Percentiles rank a stretch among this genome's conserved stretches.
Evolutionary conservation across 2,797 vertebrate species (phyloP).

Genomic region (Etheostoma nigrum): DNA sequence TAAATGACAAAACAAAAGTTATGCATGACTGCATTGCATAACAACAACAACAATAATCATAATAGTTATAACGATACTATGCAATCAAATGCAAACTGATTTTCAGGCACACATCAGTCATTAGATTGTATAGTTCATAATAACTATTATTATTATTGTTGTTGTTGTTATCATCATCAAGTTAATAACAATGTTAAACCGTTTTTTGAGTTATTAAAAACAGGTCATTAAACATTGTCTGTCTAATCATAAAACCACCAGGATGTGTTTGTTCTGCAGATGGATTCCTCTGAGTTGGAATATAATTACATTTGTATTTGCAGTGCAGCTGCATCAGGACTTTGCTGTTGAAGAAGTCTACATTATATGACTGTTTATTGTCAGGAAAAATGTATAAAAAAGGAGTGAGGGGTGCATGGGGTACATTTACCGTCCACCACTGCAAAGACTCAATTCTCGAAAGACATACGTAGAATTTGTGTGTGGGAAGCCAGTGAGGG

Average conservation of each 20-base stretch:
- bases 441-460: neutral
- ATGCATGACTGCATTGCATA: neutral
- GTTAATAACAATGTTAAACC: neutral
- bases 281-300: constrained; percentile 12
- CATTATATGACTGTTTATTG: neutral
- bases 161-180: neutral
- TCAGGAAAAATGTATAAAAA: neutral
- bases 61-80: no score
- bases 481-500: constrained; percentile 5
- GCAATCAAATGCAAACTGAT: no score
- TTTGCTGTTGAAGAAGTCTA: neutral
- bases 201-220: neutral
- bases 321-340: constrained; percentile 12
- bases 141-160: neutral
- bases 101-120: no score
- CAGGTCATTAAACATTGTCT: neutral
- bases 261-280: neutral
- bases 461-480: neutral
- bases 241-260: neutral
- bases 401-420: neutral
- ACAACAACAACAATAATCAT: no score
- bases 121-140: neutral
- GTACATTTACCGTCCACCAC: neutral
- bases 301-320: neutral
- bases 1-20: neutral